Percentiles rank a stretch among this genome's conserved stretches.
These are phyloP conservation scores for Danio kyathit DNA, from an alignment of 2,797 vertebrate species.

Conservation along the genomic window DNA sequence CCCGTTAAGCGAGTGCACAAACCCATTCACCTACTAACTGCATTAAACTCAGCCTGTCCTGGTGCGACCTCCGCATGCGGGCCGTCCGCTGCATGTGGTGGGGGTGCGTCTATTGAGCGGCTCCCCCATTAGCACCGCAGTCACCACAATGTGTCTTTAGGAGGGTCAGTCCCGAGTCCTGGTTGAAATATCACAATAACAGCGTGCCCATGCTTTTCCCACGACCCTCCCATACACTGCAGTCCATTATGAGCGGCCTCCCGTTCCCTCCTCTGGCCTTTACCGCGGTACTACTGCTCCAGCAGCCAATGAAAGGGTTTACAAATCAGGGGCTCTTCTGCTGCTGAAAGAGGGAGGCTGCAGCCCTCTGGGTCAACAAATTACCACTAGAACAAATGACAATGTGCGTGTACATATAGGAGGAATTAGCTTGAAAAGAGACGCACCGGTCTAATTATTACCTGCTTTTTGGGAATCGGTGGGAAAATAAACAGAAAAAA, in stretches of 20 bases:
- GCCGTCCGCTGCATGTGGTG: conserved; percentile 13
- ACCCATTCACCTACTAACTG: conserved; percentile 54
- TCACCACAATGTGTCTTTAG: conserved; percentile 64
- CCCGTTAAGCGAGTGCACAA: conserved; percentile 32
- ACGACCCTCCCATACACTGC: conserved; percentile 64
- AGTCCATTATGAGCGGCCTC: conserved; percentile 65
- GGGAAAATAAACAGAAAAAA: conserved; percentile 9
- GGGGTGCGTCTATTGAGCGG: conserved; percentile 63
- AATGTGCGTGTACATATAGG: not conserved
- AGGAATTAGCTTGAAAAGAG: conserved; percentile 7
- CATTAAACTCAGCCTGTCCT: conserved; percentile 52
- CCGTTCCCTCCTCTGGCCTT: conserved; percentile 58
- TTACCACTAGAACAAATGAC: conserved; percentile 58
- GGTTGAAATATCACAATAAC: conserved; percentile 66
- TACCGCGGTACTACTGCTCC: conserved; percentile 42
- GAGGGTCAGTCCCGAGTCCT: conserved; percentile 58
- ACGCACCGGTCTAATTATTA: not conserved
- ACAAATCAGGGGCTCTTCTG: conserved; percentile 81
- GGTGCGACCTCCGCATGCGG: conserved; percentile 41
- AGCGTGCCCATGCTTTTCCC: conserved; percentile 73
- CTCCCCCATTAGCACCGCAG: conserved; percentile 62
- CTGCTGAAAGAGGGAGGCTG: conserved; percentile 73
- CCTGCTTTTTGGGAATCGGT: not conserved
- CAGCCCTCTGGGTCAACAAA: conserved; percentile 72
- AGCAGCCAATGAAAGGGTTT: conserved; percentile 79